Base-by-base conservation (phyloP, 2,797 vertebrate species). In the Sitta carolinensis region DNA sequence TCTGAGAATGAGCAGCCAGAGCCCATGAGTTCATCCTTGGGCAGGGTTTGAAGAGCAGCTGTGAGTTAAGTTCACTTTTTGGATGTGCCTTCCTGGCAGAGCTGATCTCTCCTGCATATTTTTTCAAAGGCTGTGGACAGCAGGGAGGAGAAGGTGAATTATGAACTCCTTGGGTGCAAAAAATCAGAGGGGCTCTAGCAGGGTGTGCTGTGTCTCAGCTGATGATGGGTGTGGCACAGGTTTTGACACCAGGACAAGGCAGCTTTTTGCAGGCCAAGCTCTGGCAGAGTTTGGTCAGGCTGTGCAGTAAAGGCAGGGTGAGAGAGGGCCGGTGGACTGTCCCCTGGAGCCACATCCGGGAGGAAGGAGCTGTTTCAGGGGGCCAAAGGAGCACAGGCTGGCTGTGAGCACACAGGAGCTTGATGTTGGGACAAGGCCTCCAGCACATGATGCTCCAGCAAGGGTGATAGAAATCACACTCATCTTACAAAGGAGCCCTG, bases 11-110 rank as follows among this genome's bases (percentile, higher is more conserved):
- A 70, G 25, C 40, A 59, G 3, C 18, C 6, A 14, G 51, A 54
- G 7, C 45, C 67, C 0, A 0, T 6, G 30, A 55, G 13, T 8
- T 30, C 7, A 2, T 43, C 10, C 78, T 45, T 5, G 4, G 55
- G 51, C 58, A 57, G 36, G 30, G 32, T 67, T 52, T 75, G 77
- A 47, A n/a, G 29, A 75, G 43, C 6, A 68, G 51, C 27, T 67
- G n/a, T 19, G 73, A 69, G 10, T 4, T 16, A 23, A 63, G 14
- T 8, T 67, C 70, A 21, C 20, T 12, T 74, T 77, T 74, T 3
- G 38, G 43, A 22, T 0, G 3, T 43, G 22, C 16, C 19, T 16
- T 55, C 36, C 30, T 8, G 36, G 52, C 50, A 86, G 36, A 87
- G 42, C 32, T 40, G 81, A 62, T 32, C 34, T 70, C 69, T 74